These are phyloP conservation scores for Channa argus DNA, from an alignment of 2,113 vertebrate genomes.

Conservation along the genomic window DNA sequence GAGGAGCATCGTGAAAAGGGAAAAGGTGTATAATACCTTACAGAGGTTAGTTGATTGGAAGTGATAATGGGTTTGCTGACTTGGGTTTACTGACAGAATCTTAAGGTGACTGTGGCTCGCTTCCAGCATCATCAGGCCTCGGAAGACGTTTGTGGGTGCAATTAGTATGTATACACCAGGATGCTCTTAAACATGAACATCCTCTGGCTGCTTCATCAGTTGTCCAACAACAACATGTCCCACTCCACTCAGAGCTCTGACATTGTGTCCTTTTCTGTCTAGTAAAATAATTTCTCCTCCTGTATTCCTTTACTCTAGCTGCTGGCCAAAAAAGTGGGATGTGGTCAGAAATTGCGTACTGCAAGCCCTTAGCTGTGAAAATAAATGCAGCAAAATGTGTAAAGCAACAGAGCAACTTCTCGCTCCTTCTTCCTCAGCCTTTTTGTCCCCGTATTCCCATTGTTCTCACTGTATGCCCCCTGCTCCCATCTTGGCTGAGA, in stretches of 20 bases:
- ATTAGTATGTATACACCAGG: constrained; percentile 70
- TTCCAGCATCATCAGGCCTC: constrained; percentile 34
- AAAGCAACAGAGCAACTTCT: constrained; percentile 10
- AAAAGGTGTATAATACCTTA: neutral
- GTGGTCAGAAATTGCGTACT: constrained; percentile 12
- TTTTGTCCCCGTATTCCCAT: constrained; percentile 45
- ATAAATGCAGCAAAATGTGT: neutral
- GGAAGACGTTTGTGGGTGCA: constrained; percentile 49
- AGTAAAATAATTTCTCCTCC: constrained; percentile 38
- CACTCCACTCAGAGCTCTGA: constrained; percentile 47
- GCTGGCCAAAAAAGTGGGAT: neutral
- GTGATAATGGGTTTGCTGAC: constrained; percentile 65
- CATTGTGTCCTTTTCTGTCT: constrained; percentile 64
- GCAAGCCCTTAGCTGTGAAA: neutral
- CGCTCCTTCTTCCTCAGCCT: neutral
- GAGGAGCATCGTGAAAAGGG: neutral
- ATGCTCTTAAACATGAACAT: constrained; percentile 31
- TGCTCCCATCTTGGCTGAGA: constrained; percentile 41
- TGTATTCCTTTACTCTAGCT: constrained; percentile 1
- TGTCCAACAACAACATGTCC: constrained; percentile 54
- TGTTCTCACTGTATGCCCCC: constrained; percentile 48
- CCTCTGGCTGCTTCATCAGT: too few relatives aligned
- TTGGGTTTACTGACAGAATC: constrained; percentile 57
- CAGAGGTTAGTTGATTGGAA: constrained; percentile 38
- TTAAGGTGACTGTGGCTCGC: constrained; percentile 39